phyloP scores from a whole-genome alignment of 2,113 vertebrate species.

The Nerophis ophidion region DNA sequence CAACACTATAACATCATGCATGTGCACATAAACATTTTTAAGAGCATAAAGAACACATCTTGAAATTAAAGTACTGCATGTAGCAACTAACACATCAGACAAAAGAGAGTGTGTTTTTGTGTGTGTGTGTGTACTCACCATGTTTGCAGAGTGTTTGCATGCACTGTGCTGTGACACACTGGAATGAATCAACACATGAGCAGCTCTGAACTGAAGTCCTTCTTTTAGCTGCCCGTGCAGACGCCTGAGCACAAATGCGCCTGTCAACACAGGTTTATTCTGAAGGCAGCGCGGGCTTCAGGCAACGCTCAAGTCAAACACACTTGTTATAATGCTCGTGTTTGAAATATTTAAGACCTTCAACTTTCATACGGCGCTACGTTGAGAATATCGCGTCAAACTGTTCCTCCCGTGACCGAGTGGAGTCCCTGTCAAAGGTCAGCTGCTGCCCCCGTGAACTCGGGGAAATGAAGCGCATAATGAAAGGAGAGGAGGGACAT shows the following conservation, averaged over 20 bases:
- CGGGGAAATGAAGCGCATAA: conserved; percentile 51
- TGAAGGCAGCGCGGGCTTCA: conserved; percentile 30
- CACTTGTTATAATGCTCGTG: neutral
- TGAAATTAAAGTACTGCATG: neutral
- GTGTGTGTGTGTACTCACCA: conserved; percentile 62
- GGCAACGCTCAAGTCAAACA: conserved; percentile 1
- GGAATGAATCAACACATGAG: conserved; percentile 41
- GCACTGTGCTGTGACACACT: conserved; percentile 37
- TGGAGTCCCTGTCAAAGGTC: conserved; percentile 54
- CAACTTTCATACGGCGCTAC: neutral
- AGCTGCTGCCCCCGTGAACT: conserved; percentile 36
- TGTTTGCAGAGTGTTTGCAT: conserved; percentile 47
- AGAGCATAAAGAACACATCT: neutral
- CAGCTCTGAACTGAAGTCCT: conserved; percentile 34
- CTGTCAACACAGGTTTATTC: conserved; percentile 37
- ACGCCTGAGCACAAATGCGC: conserved; percentile 63
- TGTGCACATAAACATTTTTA: neutral
- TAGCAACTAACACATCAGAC: neutral
- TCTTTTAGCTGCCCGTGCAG: conserved; percentile 51
- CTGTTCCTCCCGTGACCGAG: conserved; percentile 6
- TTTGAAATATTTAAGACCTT: neutral
- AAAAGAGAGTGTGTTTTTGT: conserved; percentile 15
- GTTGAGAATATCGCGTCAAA: neutral
- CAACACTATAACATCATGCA: neutral
- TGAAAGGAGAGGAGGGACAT: conserved; percentile 45